These are phyloP conservation scores for Phyllotis vaccarum DNA, from an alignment of 2,797 vertebrate species.

Conservation along the genomic window DNA sequence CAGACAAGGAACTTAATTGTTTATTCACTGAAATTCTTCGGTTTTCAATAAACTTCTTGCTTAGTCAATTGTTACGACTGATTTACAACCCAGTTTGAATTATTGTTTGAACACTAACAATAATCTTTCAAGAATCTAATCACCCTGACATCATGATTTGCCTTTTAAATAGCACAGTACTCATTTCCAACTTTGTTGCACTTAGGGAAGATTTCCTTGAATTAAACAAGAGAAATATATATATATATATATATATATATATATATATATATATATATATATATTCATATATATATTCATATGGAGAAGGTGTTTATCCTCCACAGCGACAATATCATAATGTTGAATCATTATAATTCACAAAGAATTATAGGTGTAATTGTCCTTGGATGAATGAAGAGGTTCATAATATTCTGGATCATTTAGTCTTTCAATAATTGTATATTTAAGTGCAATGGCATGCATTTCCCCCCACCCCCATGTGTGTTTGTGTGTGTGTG, in stretches of 20 bases:
- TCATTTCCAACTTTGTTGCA: background rate
- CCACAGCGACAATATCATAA: background rate
- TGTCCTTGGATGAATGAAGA: background rate
- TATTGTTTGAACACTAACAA: background rate
- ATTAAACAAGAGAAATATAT: conserved; percentile 11
- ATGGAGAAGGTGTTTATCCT: background rate
- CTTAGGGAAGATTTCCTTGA: conserved; percentile 16
- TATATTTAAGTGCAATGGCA: background rate
- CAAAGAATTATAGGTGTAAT: background rate
- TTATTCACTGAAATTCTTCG: background rate
- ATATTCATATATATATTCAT: too few species aligned
- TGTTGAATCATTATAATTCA: background rate
- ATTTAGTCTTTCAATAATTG: background rate
- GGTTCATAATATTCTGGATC: background rate
- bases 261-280: too few species aligned
- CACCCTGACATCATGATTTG: background rate
- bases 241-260: too few species aligned
- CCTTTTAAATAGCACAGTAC: background rate
- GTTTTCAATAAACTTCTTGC: background rate
- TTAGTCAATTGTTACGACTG: background rate
- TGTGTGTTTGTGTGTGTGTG: background rate
- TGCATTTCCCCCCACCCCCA: too few species aligned
- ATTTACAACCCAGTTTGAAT: background rate
- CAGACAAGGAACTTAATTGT: background rate
- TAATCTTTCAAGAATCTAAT: conserved; percentile 19